Evolutionary conservation across 2,113 vertebrate species (phyloP).

Genomic region (Pontoporia blainvillei): DNA sequence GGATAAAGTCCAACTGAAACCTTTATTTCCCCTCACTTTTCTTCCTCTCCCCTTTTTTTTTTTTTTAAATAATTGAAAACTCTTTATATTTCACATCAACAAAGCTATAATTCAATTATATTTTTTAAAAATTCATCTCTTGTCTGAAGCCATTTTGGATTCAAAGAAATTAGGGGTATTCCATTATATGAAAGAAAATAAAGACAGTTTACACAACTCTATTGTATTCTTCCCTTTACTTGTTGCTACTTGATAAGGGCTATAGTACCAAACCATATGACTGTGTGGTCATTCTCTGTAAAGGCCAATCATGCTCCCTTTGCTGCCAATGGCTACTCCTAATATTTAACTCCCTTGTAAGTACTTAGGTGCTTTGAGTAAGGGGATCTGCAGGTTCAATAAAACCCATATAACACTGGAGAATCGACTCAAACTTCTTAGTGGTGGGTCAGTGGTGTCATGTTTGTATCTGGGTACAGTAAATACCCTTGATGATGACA

Average conservation of each 20-base stretch:
- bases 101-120: neutral
- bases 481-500: neutral
- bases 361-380: neutral
- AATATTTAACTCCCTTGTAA: neutral
- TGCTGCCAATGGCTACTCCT: neutral
- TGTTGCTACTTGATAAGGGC: neutral
- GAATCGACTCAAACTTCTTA: neutral
- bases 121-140: neutral
- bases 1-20: neutral
- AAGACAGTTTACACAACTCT: neutral
- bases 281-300: neutral
- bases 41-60: neutral
- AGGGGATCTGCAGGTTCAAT: neutral
- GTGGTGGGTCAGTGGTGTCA: neutral
- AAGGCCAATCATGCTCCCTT: neutral
- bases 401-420: neutral
- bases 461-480: neutral
- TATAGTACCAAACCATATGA: neutral
- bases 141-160: slow-evolving; percentile 1
- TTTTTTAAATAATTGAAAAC: slow-evolving; percentile 16
- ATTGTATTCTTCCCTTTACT: neutral
- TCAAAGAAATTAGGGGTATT: neutral
- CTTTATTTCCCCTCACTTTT: neutral
- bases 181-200: neutral
- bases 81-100: neutral